Evolutionary conservation across 2,113 vertebrate species (phyloP).

Genomic region (Petromus typicus): DNA sequence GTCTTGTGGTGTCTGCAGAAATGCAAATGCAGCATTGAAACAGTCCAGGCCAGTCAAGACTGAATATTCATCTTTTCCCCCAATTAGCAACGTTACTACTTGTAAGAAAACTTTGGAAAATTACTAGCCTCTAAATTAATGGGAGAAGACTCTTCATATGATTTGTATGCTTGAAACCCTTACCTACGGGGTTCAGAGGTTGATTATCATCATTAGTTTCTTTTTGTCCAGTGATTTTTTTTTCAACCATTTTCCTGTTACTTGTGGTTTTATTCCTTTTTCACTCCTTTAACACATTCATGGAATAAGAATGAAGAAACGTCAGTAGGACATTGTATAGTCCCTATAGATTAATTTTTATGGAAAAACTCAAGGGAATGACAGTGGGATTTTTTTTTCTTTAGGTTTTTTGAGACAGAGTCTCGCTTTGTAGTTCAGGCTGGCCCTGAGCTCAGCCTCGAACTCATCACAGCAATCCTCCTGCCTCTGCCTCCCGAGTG

Average conservation of each 20-base stretch:
- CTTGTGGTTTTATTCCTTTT: background rate
- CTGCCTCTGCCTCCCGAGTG: too few relatives aligned
- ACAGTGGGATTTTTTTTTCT: background rate
- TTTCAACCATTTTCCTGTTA: background rate
- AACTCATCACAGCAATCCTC: too few relatives aligned
- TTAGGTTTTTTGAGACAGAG: too few relatives aligned
- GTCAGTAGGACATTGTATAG: background rate
- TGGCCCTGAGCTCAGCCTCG: too few relatives aligned
- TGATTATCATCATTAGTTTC: background rate
- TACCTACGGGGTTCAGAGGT: background rate
- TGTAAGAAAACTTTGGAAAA: slow-evolving; percentile 6
- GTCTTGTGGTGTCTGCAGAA: slow-evolving; percentile 81
- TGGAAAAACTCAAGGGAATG: background rate
- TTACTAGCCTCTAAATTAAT: background rate
- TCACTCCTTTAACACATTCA: background rate
- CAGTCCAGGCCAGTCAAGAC: background rate
- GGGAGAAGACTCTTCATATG: background rate
- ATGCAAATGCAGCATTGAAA: slow-evolving; percentile 69
- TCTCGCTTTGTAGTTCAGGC: too few relatives aligned
- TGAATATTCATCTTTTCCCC: slow-evolving; percentile 51
- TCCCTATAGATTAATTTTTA: background rate
- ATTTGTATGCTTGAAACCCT: background rate
- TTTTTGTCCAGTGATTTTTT: background rate
- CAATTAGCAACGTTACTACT: slow-evolving; percentile 27
- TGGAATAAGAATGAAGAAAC: background rate